Evolutionary conservation across 2,797 vertebrate species (phyloP), one percentile per base, ranked within the genome.

Genomic region (Sebastes taczanowskii): DNA sequence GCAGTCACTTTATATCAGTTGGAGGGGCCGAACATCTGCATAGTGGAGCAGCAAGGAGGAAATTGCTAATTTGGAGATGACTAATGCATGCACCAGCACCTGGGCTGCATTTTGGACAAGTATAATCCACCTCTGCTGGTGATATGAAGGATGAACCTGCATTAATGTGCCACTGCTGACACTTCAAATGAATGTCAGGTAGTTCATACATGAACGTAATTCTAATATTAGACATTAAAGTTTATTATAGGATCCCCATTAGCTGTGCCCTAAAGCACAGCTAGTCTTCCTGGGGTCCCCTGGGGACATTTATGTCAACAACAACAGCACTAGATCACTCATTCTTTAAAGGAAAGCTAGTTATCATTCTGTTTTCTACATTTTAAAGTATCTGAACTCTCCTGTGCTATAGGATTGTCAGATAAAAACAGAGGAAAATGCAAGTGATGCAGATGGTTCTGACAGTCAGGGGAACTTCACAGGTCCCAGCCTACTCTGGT

Each of bases 381-480:
- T 69, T 82, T 71, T 42, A 38, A 80, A 77, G 59, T 46, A 16
- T 70, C 22, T 74, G 66, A 83, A 84, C 74, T 81, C 83, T 74
- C 67, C 61, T 78, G 75, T 83, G 85, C 53, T 35, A n/a, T 64
- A 35, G 63, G n/a, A 42, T 81, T 82, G 89, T 87, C 86, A 84
- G 79, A 84, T 71, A 66, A 80, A 85, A 86, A 82, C 55, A 56
- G 27, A 67, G 73, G 71, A 81, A 76, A 72, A 77, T 78, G 74
- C 70, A 83, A 69, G 80, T 85, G 85, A 87, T 89, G 87, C 82
- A 87, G 88, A 88, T 91, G 86, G 78, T 84, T 89, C 81, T 88
- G 86, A 83, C 83, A 88, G 87, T 86, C 81, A 65, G 30, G 87
- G 83, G 85, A 90, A 78, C 74, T 84, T 88, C 77, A 83, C 83